Evolutionary conservation across 2,113 vertebrate genomes (phyloP).

Genomic region (Ploceus nigricollis): DNA sequence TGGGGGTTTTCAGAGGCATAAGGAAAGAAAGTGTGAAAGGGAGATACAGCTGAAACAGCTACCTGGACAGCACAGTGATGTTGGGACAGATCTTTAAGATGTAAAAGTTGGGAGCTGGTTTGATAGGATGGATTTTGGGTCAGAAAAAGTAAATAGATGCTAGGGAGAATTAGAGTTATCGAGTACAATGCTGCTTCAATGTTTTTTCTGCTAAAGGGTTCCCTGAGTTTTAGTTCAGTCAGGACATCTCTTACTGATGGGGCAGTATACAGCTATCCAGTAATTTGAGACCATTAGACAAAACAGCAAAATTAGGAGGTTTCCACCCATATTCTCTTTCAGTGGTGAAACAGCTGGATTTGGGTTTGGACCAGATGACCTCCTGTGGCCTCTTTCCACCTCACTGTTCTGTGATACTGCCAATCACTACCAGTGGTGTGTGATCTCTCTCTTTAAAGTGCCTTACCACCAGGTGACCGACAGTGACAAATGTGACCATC

Average conservation of each 20-base stretch:
- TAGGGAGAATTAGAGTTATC: neutral
- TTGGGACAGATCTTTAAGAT: neutral
- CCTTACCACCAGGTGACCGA: neutral
- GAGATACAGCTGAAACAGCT: neutral
- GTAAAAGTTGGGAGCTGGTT: neutral
- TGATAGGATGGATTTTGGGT: neutral
- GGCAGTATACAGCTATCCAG: neutral
- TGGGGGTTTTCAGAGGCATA: neutral
- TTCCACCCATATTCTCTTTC: neutral
- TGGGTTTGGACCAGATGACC: neutral
- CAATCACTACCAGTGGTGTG: neutral
- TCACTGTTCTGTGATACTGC: neutral
- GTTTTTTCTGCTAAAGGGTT: neutral
- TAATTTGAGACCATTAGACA: neutral
- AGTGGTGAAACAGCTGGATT: neutral
- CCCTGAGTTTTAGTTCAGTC: neutral
- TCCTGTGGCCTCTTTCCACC: neutral
- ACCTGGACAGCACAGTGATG: neutral
- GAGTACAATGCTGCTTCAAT: neutral
- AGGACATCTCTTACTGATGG: neutral
- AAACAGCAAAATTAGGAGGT: neutral
- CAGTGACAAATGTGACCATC: neutral
- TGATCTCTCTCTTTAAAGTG: neutral
- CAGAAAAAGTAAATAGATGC: neutral
- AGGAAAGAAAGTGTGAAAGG: neutral